Conservation (phyloP, 2,888 invertebrate genomes). For the Stenoptilia bipunctidactyla region DNA sequence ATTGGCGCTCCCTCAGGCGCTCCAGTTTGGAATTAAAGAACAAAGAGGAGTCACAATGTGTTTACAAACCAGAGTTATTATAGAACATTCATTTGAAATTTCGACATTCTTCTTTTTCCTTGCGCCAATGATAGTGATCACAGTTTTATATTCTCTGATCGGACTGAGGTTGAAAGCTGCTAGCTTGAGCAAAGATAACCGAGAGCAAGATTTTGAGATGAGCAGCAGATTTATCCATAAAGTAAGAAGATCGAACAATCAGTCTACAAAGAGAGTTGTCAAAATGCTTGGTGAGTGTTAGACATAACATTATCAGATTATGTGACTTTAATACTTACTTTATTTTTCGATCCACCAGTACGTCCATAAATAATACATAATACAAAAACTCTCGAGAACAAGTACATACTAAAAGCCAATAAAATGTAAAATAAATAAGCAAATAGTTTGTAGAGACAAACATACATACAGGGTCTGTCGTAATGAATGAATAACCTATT, state of each 20-base stretch:
- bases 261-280: slow-evolving; percentile 77
- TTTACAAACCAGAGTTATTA: slow-evolving; percentile 57
- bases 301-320: too few species aligned
- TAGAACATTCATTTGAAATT: slow-evolving; percentile 77
- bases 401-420: too few species aligned
- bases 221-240: slow-evolving; percentile 28
- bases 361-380: too few species aligned
- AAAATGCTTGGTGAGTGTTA: slow-evolving; percentile 83
- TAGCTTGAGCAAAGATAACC: slow-evolving; percentile 31
- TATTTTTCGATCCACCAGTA: too few species aligned
- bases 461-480: too few species aligned
- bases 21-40: slow-evolving; percentile 51
- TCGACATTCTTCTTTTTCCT: slow-evolving; percentile 82
- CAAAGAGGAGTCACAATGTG: slow-evolving; percentile 53
- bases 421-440: too few species aligned
- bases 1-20: slow-evolving; percentile 79
- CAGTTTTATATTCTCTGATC: slow-evolving; percentile 78
- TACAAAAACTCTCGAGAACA: too few species aligned
- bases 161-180: slow-evolving; percentile 72
- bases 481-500: too few species aligned
- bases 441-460: too few species aligned
- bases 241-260: slow-evolving; percentile 50
- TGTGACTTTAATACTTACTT: too few species aligned
- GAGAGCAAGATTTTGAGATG: slow-evolving; percentile 26
- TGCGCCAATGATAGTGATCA: slow-evolving; percentile 81